Evolutionary conservation across 1,140 invertebrate genomes (phyloP).

Genomic region (Hirudo medicinalis): DNA sequence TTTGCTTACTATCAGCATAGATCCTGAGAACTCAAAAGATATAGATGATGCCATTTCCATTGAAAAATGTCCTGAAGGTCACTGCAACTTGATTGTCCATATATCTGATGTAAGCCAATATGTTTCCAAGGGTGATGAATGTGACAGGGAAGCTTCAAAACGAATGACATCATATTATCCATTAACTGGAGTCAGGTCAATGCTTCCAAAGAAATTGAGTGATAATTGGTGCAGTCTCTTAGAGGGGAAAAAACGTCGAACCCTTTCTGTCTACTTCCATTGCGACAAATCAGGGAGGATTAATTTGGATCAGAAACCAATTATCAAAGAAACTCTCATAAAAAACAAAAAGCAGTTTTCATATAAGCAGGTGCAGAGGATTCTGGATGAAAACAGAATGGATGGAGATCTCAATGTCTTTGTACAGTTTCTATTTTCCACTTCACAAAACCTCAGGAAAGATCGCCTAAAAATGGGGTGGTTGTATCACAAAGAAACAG

Average conservation of each 20-base stretch:
- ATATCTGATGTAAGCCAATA: slow-evolving; percentile 37
- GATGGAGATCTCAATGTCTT: not conserved
- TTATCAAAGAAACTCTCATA: slow-evolving; percentile 15
- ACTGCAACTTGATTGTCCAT: slow-evolving; percentile 33
- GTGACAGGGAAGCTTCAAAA: slow-evolving; percentile 33
- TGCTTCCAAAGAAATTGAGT: slow-evolving; percentile 37
- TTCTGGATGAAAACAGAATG: slow-evolving; percentile 1
- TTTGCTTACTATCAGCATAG: slow-evolving; percentile 73
- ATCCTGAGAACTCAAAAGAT: slow-evolving; percentile 88
- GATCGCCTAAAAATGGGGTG: slow-evolving; percentile 25
- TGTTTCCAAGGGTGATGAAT: slow-evolving; percentile 28
- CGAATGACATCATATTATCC: slow-evolving; percentile 30
- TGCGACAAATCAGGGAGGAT: too few relatives aligned
- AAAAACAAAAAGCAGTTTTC: slow-evolving; percentile 11
- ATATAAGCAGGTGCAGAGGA: slow-evolving; percentile 10
- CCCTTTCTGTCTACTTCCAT: slow-evolving; percentile 28
- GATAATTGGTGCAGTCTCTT: slow-evolving; percentile 40
- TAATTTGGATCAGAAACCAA: not conserved
- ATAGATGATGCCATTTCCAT: slow-evolving; percentile 89
- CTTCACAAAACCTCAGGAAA: slow-evolving; percentile 26
- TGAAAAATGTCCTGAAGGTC: slow-evolving; percentile 27
- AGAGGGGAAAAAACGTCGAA: slow-evolving; percentile 32
- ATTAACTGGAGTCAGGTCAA: slow-evolving; percentile 30
- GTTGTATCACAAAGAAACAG: slow-evolving; percentile 24
- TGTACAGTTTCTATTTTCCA: slow-evolving; percentile 18